phyloP scores from a whole-genome alignment of 2,888 invertebrate species.

The Polyommatus icarus region DNA sequence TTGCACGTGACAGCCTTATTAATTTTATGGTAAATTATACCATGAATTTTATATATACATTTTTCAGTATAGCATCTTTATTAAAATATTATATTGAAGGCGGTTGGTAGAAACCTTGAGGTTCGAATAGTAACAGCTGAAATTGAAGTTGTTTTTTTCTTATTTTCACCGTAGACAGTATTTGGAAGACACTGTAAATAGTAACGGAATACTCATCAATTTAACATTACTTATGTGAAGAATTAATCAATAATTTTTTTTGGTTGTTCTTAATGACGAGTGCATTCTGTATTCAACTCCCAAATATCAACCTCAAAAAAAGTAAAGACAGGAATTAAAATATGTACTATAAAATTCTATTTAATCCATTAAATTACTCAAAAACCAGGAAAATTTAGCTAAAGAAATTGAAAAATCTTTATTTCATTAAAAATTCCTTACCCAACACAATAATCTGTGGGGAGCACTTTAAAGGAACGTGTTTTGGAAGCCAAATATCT shows the following conservation, averaged over 20 bases:
- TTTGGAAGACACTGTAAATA: not conserved
- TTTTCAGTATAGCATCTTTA: conserved; percentile 11
- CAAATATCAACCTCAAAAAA: not conserved
- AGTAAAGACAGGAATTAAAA: not conserved
- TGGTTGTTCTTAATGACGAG: too few species aligned
- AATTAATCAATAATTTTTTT: too few species aligned
- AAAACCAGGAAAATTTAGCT: not conserved
- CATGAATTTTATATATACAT: conserved; percentile 4
- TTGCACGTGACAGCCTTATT: conserved; percentile 23
- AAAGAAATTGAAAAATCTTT: not conserved
- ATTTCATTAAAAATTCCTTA: not conserved
- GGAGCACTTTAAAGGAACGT: not conserved
- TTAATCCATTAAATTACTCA: not conserved
- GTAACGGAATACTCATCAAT: not conserved
- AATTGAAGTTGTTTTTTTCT: not conserved
- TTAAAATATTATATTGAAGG: conserved; percentile 31
- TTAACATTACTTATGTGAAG: too few species aligned
- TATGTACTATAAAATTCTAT: not conserved
- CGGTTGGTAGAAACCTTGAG: not conserved
- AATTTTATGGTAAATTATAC: conserved; percentile 22
- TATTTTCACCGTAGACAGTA: not conserved
- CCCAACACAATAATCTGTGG: conserved; percentile 4
- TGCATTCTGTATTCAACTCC: too few species aligned
- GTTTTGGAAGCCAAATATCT: conserved; percentile 13
- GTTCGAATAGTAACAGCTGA: not conserved